These are phyloP conservation scores for Plecotus auritus DNA, from an alignment of 2,113 vertebrate genomes.

Conservation along the genomic window DNA sequence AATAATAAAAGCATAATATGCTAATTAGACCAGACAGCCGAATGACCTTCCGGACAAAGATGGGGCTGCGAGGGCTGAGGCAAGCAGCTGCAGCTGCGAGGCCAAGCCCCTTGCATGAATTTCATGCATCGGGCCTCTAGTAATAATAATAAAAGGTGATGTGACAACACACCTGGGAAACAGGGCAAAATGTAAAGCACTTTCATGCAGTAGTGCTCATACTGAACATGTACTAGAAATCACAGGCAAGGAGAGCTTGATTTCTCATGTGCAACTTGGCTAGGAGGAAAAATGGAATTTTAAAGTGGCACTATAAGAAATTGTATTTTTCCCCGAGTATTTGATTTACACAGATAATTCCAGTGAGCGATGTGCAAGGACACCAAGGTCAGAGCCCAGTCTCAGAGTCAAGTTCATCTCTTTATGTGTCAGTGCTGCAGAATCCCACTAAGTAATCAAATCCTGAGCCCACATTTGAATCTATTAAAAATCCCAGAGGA, in stretches of 20 bases:
- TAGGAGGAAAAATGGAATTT: not conserved
- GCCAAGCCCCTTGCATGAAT: too few species aligned
- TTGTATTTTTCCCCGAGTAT: not conserved
- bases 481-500: not conserved
- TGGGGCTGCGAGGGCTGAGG: too few species aligned
- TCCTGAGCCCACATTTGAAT: not conserved
- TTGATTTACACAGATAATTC: not conserved
- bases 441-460: not conserved
- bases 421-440: not conserved
- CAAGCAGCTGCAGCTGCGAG: too few species aligned
- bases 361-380: not conserved
- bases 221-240: not conserved
- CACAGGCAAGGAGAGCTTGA: not conserved
- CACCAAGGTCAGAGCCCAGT: not conserved
- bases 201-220: not conserved
- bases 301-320: not conserved
- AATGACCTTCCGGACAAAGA: too few species aligned
- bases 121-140: too few species aligned
- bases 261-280: not conserved
- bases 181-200: not conserved
- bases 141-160: too few species aligned
- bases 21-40: too few species aligned
- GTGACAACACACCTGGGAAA: too few species aligned
- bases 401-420: not conserved
- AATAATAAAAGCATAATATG: too few species aligned